These are phyloP conservation scores for Aix galericulata DNA, from an alignment of 2,113 vertebrate species.

Conservation along the genomic window DNA sequence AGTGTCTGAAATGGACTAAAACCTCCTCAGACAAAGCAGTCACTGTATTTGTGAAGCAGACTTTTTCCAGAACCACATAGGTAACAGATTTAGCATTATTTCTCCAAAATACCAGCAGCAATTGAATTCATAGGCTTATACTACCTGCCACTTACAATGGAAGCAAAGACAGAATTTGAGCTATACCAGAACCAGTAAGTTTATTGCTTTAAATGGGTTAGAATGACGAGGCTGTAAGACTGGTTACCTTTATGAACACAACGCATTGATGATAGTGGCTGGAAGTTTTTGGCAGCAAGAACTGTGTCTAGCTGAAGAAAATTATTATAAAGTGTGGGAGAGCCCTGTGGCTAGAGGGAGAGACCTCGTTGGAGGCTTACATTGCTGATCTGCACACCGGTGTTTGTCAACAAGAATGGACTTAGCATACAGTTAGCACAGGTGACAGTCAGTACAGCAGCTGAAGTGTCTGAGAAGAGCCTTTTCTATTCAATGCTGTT, in stretches of 20 bases:
- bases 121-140: background rate
- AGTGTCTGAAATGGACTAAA: background rate
- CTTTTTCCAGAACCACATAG: background rate
- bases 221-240: background rate
- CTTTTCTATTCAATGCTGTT: background rate
- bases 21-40: background rate
- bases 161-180: constrained; percentile 17
- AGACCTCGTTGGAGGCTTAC: background rate
- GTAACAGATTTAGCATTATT: background rate
- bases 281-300: background rate
- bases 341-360: background rate
- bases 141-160: constrained; percentile 28
- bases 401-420: background rate
- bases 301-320: background rate
- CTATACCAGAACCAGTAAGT: background rate
- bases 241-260: background rate
- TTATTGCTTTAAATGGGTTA: background rate
- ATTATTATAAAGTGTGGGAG: background rate
- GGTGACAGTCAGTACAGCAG: background rate
- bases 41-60: background rate
- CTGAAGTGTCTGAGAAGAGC: background rate
- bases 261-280: background rate
- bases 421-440: background rate
- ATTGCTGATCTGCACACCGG: accelerated
- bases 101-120: background rate